These are phyloP conservation scores for Lacerta viridis DNA, from an alignment of 2,797 vertebrate species.

Conservation along the genomic window DNA sequence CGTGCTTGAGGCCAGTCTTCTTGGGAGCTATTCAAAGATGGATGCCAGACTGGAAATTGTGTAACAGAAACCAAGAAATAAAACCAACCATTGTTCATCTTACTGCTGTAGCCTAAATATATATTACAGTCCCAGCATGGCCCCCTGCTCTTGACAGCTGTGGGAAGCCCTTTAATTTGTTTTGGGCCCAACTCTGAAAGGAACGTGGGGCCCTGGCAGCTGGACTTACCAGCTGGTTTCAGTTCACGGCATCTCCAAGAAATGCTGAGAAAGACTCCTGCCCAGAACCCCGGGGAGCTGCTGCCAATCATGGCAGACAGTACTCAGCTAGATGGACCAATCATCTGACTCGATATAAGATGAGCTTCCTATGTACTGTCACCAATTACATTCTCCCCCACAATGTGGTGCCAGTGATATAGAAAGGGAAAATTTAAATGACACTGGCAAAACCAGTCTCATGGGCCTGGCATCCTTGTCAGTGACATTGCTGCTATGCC, in stretches of 20 bases:
- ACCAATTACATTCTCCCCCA: not conserved
- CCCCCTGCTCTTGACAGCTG: not conserved
- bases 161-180: not conserved
- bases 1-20: too few species aligned
- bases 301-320: not conserved
- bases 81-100: too few species aligned
- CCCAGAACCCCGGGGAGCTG: not conserved
- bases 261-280: not conserved
- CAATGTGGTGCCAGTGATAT: not conserved
- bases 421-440: not conserved
- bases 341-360: not conserved
- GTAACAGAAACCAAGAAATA: too few species aligned
- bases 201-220: not conserved
- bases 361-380: not conserved
- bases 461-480: not conserved
- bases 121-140: too few species aligned
- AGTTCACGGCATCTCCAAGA: not conserved
- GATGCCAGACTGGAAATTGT: too few species aligned
- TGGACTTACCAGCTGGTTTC: not conserved
- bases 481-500: not conserved
- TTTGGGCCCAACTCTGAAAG: not conserved
- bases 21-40: too few species aligned
- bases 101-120: too few species aligned
- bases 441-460: not conserved
- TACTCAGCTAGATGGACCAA: not conserved